Percentiles rank a stretch among this genome's conserved stretches.
These are phyloP conservation scores for Meriones psammophilus DNA, from an alignment of 2,797 vertebrate species.

Conservation along the genomic window DNA sequence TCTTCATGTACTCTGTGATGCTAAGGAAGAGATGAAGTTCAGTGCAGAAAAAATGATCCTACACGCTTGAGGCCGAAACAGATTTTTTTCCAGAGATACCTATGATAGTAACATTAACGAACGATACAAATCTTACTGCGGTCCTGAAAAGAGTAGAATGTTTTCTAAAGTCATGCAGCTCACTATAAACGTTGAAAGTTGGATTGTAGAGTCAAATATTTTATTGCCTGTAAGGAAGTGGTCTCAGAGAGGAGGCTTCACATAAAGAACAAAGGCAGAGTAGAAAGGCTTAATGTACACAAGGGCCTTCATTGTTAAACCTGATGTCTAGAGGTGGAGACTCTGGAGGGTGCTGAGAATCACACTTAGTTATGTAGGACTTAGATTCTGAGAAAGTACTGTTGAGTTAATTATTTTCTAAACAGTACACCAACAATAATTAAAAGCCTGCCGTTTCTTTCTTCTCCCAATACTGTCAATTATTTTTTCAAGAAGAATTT, in stretches of 20 bases:
- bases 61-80: neutral
- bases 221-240: accelerated
- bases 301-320: neutral
- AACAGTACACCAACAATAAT: neutral
- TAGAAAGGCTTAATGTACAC: neutral
- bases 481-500: neutral
- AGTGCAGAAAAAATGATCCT: neutral
- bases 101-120: constrained; percentile 9
- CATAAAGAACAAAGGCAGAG: neutral
- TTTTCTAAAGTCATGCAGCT: neutral
- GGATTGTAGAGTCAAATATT: neutral
- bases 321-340: neutral
- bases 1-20: neutral
- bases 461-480: neutral
- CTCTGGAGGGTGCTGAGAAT: neutral
- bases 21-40: neutral
- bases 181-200: neutral
- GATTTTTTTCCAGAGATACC: neutral
- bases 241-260: neutral
- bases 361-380: neutral
- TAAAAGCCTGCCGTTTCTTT: neutral
- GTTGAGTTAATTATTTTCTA: neutral
- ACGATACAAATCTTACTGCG: neutral
- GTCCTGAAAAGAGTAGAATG: neutral
- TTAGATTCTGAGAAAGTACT: neutral